Conservation (phyloP, 2,888 invertebrate genomes). For the Amphipoea oculea region DNA sequence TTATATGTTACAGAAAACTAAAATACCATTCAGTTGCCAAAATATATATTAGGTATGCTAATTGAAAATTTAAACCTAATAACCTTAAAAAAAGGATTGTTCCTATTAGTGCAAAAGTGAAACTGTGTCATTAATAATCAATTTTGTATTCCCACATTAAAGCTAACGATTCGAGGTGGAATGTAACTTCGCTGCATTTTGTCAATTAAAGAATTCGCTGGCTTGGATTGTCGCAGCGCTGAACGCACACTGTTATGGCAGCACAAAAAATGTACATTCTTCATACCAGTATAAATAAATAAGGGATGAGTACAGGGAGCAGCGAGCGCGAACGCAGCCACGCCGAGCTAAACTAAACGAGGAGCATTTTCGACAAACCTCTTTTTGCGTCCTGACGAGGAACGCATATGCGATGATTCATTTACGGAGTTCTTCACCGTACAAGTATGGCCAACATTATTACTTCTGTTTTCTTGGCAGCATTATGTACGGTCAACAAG, state of each 20-base stretch:
- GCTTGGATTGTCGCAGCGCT: slow-evolving; percentile 79
- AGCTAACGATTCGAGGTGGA: slow-evolving; percentile 82
- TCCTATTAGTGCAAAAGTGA: slow-evolving; percentile 57
- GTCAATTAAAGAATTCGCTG: slow-evolving; percentile 88
- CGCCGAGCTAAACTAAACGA: slow-evolving; percentile 82
- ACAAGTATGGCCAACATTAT: slow-evolving; percentile 89
- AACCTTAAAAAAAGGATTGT: slow-evolving; percentile 13
- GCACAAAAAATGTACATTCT: slow-evolving; percentile 86
- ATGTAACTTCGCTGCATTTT: slow-evolving; percentile 84
- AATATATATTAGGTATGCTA: background rate
- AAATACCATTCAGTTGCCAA: background rate
- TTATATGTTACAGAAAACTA: background rate
- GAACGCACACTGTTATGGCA: slow-evolving; percentile 84
- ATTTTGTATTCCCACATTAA: slow-evolving; percentile 84
- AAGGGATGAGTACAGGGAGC: slow-evolving; percentile 87
- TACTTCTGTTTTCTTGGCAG: slow-evolving; percentile 89
- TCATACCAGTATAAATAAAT: slow-evolving; percentile 90
- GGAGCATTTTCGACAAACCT: slow-evolving; percentile 89
- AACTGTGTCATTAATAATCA: slow-evolving; percentile 72
- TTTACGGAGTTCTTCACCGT: slow-evolving; percentile 88
- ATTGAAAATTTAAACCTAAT: background rate
- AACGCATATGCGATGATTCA: slow-evolving; percentile 90
- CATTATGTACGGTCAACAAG: slow-evolving; percentile 87
- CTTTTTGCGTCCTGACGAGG: slow-evolving; percentile 88
- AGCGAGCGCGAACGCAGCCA: slow-evolving; percentile 75